Evolutionary conservation across 2,797 vertebrate species (phyloP), one percentile per base, ranked within the genome.

Genomic region (Anguilla megastoma): DNA sequence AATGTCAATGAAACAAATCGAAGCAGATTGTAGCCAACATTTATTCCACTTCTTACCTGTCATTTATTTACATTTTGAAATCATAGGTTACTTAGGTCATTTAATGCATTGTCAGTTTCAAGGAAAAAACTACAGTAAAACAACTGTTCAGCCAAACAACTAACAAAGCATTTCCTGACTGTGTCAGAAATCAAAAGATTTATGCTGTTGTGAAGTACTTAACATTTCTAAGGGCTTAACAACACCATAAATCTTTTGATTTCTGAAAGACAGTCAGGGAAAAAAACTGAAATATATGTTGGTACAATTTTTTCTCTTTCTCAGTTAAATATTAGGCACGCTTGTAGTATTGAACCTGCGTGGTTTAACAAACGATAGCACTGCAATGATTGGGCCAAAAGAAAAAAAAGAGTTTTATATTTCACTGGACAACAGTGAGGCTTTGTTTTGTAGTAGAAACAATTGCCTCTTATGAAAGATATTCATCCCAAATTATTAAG

Each of bases 341-440:
- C 16, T 14, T 30, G 30, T 36, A 74, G 33, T 4, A 9, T 74
- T 74, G 69, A 74, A 36, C 12, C 9, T 36, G 30, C 33, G 69
- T 10, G 30, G 24, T 69, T 69, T 30, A 50, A 71, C 24, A 24
- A 30, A 86, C 2, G n/a, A 8, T 24, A 45, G 85, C 69, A 86
- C 27, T 84, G 52, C 45, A 12, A 36, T 33, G 16, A 85, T 12
- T 24, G 66, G 84, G 69, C 52, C 33, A 60, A 87, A 66, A 88
- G 79, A 87, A 8, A 27, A 76, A 90, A 60, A 89, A 18, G 71
- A 66, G 84, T 85, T 54, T 88, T 36, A 71, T 16, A 56, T 93
- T 91, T 90, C 91, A 86, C 54, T 86, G 71, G 58, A 52, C 48
- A 90, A 92, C 91, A 93, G 91, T 89, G 89, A 87, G 71, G 87